Evolutionary conservation across 2,888 invertebrate genomes (phyloP).

Genomic region (Neria commutata): DNA sequence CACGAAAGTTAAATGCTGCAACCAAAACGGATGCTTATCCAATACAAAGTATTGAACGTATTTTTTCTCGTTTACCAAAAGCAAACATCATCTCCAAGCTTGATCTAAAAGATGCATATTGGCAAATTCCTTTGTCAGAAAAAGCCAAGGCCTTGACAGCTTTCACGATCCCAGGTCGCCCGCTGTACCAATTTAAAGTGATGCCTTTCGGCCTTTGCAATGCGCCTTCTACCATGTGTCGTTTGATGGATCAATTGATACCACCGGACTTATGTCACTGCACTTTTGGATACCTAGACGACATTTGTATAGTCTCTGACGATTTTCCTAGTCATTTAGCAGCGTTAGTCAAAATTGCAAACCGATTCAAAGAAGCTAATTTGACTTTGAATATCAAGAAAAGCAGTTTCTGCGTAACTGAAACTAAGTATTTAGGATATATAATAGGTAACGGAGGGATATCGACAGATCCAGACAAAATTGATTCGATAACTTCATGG

Average conservation of each 20-base stretch:
- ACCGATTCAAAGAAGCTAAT: neutral
- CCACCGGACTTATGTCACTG: neutral
- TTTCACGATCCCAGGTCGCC: too few species aligned
- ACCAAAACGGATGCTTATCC: too few species aligned
- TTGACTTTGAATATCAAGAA: neutral
- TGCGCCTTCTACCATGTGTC: neutral
- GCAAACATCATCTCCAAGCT: too few species aligned
- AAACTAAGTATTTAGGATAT: slow-evolving; percentile 9
- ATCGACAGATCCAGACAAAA: neutral
- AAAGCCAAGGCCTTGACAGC: too few species aligned
- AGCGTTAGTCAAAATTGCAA: neutral
- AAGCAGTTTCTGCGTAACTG: neutral
- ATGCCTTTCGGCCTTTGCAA: too few species aligned
- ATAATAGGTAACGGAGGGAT: neutral
- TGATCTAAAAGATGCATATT: too few species aligned
- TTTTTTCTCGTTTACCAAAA: too few species aligned
- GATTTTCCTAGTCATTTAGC: neutral
- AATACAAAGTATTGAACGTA: too few species aligned
- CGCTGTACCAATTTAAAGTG: too few species aligned
- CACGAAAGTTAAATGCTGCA: too few species aligned
- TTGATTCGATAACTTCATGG: neutral
- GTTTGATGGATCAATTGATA: slow-evolving; percentile 6
- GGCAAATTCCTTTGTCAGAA: too few species aligned
- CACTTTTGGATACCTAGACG: too few species aligned
- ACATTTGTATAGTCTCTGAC: neutral